Conservation (phyloP, 2,113 vertebrate species). For the Scytalopus superciliaris region DNA sequence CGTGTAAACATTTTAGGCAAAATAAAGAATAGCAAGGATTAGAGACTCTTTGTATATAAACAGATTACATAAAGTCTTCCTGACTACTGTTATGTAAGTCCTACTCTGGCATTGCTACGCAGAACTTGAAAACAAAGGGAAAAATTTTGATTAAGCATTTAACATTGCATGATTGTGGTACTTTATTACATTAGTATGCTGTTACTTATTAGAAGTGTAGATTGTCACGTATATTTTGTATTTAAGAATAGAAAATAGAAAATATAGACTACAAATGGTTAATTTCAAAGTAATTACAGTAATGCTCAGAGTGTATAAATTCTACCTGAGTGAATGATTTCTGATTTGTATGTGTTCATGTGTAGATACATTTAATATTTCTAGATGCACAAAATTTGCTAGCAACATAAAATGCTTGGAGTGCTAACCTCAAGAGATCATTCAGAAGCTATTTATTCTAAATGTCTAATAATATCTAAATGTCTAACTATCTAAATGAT, state of each 20-base stretch:
- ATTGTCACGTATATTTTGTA: neutral
- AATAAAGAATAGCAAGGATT: neutral
- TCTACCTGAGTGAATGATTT: neutral
- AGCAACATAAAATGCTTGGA: neutral
- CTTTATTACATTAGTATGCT: neutral
- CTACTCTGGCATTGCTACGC: neutral
- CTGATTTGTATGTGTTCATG: neutral
- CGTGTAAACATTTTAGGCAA: neutral
- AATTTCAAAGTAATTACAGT: neutral
- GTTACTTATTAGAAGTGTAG: neutral
- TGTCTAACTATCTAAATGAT: too few relatives aligned
- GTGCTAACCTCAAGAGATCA: neutral
- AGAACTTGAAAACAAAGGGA: neutral
- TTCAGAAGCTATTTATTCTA: neutral
- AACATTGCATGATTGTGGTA: neutral
- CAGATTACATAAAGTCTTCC: neutral
- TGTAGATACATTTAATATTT: neutral
- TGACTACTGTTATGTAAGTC: neutral
- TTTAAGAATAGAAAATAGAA: constrained; percentile 6
- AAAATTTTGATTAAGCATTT: neutral
- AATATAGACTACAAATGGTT: neutral
- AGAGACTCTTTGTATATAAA: neutral
- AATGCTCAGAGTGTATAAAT: neutral
- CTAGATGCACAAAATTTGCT: neutral
- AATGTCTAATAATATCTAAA: too few relatives aligned